Evolutionary conservation across 1,140 invertebrate species (phyloP), one percentile per base, ranked within the genome.

Genomic region (Globodera ellingtonae): DNA sequence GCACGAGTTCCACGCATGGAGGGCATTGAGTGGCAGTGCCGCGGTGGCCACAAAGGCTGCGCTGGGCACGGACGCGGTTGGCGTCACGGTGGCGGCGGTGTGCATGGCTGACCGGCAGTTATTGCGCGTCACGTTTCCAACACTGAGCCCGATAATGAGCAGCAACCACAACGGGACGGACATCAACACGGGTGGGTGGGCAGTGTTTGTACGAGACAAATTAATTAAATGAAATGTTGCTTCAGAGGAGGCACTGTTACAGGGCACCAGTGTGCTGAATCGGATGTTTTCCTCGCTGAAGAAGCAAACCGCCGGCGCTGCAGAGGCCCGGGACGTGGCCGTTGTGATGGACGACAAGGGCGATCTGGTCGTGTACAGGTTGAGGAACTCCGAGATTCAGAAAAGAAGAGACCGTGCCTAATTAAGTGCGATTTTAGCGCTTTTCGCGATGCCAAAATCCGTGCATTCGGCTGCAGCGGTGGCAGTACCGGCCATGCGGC

Each of bases 1-100:
- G 4, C 75, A 77, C 9, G 75, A 77, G 24, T 77, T 77, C 65
- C 35, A 77, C 69, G 75, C 75, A 18, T 77, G 75, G 75, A 44
- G 46, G 3, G 35, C 24, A 18, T 21, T 70, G 67, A 70, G 46
- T 21, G 56, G 56, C 56, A 75, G 73, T 56, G 35, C 73, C 0
- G 62, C 62, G 46, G 24, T 70, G 8, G 75, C 44, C 48, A 65
- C 35, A 77, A 67, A 15, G 46, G 21, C 69, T 6, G 65, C 75
- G 0, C n/a, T 69, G 21, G 75, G 75, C 48, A 77, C 75, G 50
- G 62, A 77, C 75, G 48, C 52, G 46, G 69, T 62, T 24, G 75
- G 75, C 24, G 35, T 24, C 24, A 77, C 75, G 24, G 69, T 67
- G n/a, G 75, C 75, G 9, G 75, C 69, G 15, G 62, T 69, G 52